phyloP scores from a whole-genome alignment of 2,113 vertebrate species.

The Ammodytes marinus region DNA sequence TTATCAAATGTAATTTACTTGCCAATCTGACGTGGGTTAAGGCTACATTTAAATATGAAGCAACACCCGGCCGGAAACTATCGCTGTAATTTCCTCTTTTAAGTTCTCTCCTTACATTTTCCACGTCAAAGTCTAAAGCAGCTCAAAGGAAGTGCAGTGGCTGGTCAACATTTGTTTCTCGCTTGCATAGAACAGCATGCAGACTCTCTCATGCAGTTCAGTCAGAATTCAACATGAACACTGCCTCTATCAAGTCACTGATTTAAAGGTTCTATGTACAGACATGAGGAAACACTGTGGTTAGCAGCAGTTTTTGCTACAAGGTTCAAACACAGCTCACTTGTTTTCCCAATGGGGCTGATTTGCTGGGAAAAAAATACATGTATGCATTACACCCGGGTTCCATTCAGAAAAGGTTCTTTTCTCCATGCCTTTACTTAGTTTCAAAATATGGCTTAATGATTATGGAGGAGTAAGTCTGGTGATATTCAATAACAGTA shows the following conservation, averaged over 20 bases:
- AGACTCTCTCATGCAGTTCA: not conserved
- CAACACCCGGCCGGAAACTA: not conserved
- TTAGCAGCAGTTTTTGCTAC: not conserved
- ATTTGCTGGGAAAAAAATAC: conserved; percentile 15
- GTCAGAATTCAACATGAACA: not conserved
- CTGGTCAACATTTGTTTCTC: not conserved
- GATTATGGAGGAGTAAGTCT: too few relatives aligned
- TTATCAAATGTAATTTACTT: not conserved
- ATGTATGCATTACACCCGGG: not conserved
- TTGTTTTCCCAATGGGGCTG: not conserved
- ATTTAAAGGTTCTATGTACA: not conserved
- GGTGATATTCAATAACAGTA: not conserved
- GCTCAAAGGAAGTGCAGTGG: not conserved
- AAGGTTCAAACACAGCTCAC: conserved; percentile 1
- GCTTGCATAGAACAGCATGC: not conserved
- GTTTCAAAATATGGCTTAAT: not conserved
- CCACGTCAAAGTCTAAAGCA: not conserved
- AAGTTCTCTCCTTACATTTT: not conserved
- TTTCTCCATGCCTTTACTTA: too few relatives aligned
- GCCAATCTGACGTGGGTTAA: not conserved
- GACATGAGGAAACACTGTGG: conserved; percentile 11
- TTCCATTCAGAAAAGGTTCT: not conserved
- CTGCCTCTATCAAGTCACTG: not conserved
- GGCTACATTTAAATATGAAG: not conserved
- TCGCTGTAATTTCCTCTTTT: not conserved